Evolutionary conservation across 2,113 vertebrate genomes (phyloP).

Genomic region (Actenoides hombroni): DNA sequence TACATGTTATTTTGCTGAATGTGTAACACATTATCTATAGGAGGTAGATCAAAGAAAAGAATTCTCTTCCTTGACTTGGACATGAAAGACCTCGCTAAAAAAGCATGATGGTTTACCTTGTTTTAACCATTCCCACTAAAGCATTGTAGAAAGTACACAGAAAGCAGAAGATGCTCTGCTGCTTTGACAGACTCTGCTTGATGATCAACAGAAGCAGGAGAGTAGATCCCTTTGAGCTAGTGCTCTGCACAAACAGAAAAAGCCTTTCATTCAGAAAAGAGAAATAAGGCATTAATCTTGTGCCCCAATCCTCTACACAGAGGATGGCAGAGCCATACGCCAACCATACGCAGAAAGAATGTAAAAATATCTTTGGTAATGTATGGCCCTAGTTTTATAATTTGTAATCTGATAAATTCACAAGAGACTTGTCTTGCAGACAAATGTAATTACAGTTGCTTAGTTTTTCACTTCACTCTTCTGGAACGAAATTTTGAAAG

Average conservation of each 20-base stretch:
- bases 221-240: neutral
- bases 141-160: neutral
- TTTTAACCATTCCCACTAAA: neutral
- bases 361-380: neutral
- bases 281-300: neutral
- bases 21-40: too few species aligned
- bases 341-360: neutral
- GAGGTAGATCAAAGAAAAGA: too few species aligned
- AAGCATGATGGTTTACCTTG: neutral
- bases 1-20: too few species aligned
- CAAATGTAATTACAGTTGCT: neutral
- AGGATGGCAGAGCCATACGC: neutral
- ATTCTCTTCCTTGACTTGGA: too few species aligned
- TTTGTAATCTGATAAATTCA: neutral
- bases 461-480: neutral
- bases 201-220: neutral
- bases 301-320: neutral
- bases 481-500: neutral
- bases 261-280: neutral
- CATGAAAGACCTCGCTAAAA: neutral
- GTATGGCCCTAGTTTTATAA: neutral
- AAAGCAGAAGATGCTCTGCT: neutral
- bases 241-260: neutral
- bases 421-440: neutral
- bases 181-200: neutral